These are phyloP conservation scores for Australoheros scitulus DNA, from an alignment of 2,113 vertebrate species.

Conservation along the genomic window DNA sequence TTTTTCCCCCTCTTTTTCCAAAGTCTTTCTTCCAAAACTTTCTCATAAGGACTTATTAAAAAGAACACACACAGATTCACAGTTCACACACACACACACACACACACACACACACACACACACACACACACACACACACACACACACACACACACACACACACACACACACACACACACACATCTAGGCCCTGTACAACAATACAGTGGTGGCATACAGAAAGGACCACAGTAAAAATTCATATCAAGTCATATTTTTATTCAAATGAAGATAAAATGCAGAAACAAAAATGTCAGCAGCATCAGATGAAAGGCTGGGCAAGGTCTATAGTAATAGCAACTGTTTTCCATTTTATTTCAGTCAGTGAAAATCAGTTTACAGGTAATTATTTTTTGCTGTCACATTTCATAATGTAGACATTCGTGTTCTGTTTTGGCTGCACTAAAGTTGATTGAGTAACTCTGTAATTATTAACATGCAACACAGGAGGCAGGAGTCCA, in stretches of 20 bases:
- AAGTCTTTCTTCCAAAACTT: slow-evolving; percentile 1
- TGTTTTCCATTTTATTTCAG: slow-evolving; percentile 16
- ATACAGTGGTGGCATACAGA: slow-evolving; percentile 12
- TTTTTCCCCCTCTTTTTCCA: neutral
- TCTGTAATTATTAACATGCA: neutral
- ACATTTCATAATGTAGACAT: neutral
- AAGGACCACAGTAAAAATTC: slow-evolving; percentile 10
- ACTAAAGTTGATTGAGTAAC: neutral
- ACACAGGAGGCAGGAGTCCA: neutral
- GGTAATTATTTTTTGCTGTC: neutral
- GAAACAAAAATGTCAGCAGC: neutral
- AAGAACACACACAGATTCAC: neutral
- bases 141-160: neutral
- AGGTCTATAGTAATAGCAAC: neutral
- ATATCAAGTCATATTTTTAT: slow-evolving; percentile 23
- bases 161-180: neutral
- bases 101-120: neutral
- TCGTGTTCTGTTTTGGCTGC: neutral
- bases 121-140: neutral
- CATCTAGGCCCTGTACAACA: neutral
- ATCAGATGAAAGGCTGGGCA: neutral
- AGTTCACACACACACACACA: no score
- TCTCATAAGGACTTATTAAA: neutral
- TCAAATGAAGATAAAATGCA: slow-evolving; percentile 23
- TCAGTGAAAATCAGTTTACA: neutral